Conservation (phyloP, 2,113 vertebrate species). For the Phrynosoma blainvillii region DNA sequence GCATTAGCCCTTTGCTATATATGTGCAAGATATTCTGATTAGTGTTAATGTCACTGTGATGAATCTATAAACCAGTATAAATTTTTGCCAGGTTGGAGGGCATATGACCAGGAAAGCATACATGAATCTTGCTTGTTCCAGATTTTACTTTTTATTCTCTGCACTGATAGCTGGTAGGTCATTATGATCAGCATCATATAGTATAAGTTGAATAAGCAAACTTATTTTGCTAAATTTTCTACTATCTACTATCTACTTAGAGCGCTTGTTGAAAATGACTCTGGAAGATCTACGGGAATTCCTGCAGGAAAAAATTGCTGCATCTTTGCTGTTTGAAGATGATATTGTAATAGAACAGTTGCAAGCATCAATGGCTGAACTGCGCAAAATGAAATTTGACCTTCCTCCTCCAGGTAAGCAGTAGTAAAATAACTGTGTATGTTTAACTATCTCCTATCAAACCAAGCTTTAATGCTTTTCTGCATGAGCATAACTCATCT, state of each 20-base stretch:
- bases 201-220: not conserved
- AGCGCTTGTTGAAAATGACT: slow-evolving; percentile 81
- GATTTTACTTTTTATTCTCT: not conserved
- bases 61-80: rapidly evolving
- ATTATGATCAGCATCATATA: not conserved
- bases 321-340: slow-evolving; percentile 79
- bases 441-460: not conserved
- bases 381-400: slow-evolving; percentile 85
- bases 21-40: not conserved
- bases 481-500: not conserved
- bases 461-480: not conserved
- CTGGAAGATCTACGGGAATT: slow-evolving; percentile 88
- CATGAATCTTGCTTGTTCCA: not conserved
- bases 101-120: not conserved
- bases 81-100: not conserved
- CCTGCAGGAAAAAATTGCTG: slow-evolving; percentile 82
- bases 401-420: slow-evolving; percentile 83
- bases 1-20: not conserved
- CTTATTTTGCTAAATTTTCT: not conserved
- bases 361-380: slow-evolving; percentile 79
- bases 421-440: not conserved
- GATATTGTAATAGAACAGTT: slow-evolving; percentile 83
- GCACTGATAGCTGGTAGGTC: not conserved
- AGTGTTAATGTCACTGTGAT: not conserved
- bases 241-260: slow-evolving; percentile 51